Conservation (phyloP, 2,113 vertebrate genomes). For the Phalacrocorax aristotelis region DNA sequence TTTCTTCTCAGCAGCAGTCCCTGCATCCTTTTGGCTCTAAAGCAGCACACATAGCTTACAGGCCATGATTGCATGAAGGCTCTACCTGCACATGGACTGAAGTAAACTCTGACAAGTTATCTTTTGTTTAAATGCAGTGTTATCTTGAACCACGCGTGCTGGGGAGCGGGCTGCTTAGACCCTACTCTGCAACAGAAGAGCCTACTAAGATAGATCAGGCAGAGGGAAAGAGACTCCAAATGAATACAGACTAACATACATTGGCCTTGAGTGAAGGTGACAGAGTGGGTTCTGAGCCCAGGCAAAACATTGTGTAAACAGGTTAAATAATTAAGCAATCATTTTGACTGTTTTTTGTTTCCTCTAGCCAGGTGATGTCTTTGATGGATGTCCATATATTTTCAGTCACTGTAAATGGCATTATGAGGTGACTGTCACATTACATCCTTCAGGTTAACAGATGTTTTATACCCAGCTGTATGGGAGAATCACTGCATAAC, state of each 20-base stretch:
- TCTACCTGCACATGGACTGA: not conserved
- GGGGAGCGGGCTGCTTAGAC: not conserved
- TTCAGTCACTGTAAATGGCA: not conserved
- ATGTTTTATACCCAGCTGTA: not conserved
- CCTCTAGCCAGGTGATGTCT: not conserved
- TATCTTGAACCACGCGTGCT: not conserved
- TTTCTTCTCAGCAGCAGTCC: not conserved
- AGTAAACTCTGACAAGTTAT: not conserved
- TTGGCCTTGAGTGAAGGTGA: not conserved
- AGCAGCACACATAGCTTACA: rapidly evolving
- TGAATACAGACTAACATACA: not conserved
- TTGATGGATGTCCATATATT: not conserved
- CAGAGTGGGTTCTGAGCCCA: not conserved
- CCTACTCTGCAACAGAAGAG: not conserved
- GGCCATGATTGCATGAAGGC: not conserved
- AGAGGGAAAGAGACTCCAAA: not conserved
- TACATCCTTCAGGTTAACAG: not conserved
- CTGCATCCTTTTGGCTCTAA: not conserved
- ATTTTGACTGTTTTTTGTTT: not conserved
- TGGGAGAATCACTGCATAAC: not conserved
- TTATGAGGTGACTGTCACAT: not conserved
- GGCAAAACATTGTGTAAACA: not conserved
- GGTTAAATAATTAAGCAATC: not conserved
- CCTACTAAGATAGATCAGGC: not conserved
- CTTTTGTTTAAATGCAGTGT: not conserved